Conservation (phyloP, 2,888 invertebrate genomes). For the Steinernema carpocapsae region DNA sequence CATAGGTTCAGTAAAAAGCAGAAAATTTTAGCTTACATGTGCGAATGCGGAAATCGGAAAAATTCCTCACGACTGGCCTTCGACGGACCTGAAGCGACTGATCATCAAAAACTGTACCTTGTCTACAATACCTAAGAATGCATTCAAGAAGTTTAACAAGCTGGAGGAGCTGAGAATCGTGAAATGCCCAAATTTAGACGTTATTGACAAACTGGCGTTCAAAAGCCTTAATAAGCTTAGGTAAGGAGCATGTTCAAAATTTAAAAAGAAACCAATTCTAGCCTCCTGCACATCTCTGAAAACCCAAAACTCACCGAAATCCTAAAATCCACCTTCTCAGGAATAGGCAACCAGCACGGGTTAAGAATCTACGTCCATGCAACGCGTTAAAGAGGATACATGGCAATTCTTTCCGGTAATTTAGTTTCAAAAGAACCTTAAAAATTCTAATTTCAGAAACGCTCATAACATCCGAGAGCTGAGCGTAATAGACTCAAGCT, state of each 20-base stretch:
- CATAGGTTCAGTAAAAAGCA: no score
- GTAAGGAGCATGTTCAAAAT: constrained; percentile 36
- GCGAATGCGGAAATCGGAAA: constrained; percentile 42
- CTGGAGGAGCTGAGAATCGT: constrained; percentile 46
- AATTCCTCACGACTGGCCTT: constrained; percentile 52
- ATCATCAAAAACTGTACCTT: constrained; percentile 44
- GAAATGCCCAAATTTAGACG: constrained; percentile 47
- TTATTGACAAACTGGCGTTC: constrained; percentile 53
- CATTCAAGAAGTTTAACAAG: constrained; percentile 46
- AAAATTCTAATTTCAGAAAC: constrained; percentile 46
- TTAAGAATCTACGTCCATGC: constrained; percentile 44
- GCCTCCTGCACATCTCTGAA: constrained; percentile 40
- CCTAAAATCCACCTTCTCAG: constrained; percentile 48
- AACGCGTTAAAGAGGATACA: constrained; percentile 46
- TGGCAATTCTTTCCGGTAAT: constrained; percentile 49
- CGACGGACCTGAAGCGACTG: constrained; percentile 41
- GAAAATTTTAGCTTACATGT: constrained; percentile 47
- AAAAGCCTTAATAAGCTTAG: constrained; percentile 50
- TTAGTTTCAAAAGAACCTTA: constrained; percentile 11
- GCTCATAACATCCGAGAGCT: constrained; percentile 50
- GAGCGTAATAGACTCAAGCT: constrained; percentile 50
- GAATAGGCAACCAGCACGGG: constrained; percentile 49
- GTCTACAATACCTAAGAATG: constrained; percentile 50
- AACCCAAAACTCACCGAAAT: constrained; percentile 48
- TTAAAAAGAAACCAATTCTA: no score